Evolutionary conservation across 1,140 invertebrate species (phyloP).

Genomic region (Coelopa frigida): DNA sequence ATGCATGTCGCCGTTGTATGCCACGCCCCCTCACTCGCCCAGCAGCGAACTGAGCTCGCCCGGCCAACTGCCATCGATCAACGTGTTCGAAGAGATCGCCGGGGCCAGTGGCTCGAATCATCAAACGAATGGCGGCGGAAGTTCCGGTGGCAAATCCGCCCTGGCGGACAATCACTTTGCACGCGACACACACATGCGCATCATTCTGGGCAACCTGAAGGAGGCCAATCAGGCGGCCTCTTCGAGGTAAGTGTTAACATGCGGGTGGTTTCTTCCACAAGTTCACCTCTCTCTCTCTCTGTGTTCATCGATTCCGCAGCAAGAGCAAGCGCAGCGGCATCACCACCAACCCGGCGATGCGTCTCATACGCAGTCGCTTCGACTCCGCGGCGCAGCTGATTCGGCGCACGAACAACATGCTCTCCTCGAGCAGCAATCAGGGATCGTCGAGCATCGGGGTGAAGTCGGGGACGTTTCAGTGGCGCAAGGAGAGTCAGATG

Average conservation of each 20-base stretch:
- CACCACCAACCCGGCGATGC: slow-evolving; percentile 83
- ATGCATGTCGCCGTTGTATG: slow-evolving; percentile 63
- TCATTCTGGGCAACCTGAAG: slow-evolving; percentile 66
- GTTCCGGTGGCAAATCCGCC: slow-evolving; percentile 22
- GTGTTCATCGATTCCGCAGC: slow-evolving; percentile 20
- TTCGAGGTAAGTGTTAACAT: slow-evolving; percentile 23
- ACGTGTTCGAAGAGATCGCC: slow-evolving; percentile 47
- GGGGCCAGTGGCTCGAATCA: slow-evolving; percentile 24
- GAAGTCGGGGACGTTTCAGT: slow-evolving; percentile 61
- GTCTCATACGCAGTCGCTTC: slow-evolving; percentile 65
- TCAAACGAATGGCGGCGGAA: slow-evolving; percentile 22
- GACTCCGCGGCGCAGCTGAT: slow-evolving; percentile 53
- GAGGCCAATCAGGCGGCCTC: slow-evolving; percentile 36
- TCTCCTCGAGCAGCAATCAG: slow-evolving; percentile 44
- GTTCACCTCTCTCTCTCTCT: slow-evolving; percentile 11
- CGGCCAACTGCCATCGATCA: slow-evolving; percentile 47
- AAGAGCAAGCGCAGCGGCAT: slow-evolving; percentile 80
- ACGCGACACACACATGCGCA: slow-evolving; percentile 82
- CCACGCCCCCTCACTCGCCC: slow-evolving; percentile 76
- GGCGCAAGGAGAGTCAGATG: slow-evolving; percentile 59
- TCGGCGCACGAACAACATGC: slow-evolving; percentile 43
- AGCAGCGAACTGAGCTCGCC: slow-evolving; percentile 58
- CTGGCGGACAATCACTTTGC: slow-evolving; percentile 67
- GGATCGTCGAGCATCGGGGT: slow-evolving; percentile 45
- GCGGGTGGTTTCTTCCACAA: too few relatives aligned